Conservation (phyloP, 2,888 invertebrate genomes). For the Neoascia interrupta region DNA sequence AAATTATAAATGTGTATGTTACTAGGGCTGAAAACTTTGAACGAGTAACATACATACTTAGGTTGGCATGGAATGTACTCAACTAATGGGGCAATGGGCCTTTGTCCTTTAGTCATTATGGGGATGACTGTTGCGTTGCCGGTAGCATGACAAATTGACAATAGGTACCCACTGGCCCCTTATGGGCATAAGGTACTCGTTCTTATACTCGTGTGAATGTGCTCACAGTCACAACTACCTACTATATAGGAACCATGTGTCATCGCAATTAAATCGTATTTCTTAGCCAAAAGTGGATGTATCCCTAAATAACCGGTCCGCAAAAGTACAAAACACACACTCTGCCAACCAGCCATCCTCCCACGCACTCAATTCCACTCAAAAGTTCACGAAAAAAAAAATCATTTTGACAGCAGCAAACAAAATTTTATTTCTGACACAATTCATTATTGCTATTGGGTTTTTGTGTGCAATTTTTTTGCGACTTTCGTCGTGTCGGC, state of each 20-base stretch:
- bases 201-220: no score
- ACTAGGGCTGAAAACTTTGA: no score
- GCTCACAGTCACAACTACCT: no score
- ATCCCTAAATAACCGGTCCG: slow-evolving; percentile 18
- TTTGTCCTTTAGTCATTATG: no score
- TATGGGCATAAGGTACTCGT: no score
- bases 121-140: no score
- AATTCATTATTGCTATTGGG: slow-evolving; percentile 47
- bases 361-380: slow-evolving; percentile 41
- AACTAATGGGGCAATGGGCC: no score
- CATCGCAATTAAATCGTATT: no score
- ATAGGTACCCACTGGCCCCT: no score
- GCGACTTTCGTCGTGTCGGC: background rate
- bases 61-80: background rate
- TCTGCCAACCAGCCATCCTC: slow-evolving; percentile 15
- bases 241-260: no score
- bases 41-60: background rate
- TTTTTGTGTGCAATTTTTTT: slow-evolving; percentile 10
- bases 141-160: no score
- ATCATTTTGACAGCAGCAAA: slow-evolving; percentile 39
- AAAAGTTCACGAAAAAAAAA: background rate
- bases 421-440: slow-evolving; percentile 50
- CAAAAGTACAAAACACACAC: slow-evolving; percentile 13
- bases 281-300: background rate
- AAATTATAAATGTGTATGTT: no score